Evolutionary conservation across 2,113 vertebrate species (phyloP).

Genomic region (Synodontis membranacea): DNA sequence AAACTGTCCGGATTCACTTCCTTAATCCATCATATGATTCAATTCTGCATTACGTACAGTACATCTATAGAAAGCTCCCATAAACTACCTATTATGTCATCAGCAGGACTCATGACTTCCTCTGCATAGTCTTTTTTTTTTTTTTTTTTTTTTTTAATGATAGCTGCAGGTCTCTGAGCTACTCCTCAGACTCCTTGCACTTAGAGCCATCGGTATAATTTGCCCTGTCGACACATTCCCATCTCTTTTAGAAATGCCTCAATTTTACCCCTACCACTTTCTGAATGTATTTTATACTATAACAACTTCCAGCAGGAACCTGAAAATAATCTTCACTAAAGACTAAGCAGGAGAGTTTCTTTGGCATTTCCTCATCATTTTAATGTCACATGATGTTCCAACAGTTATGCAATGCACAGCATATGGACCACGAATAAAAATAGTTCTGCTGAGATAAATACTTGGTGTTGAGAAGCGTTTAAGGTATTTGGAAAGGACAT

Average conservation of each 20-base stretch:
- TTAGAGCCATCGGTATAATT: neutral
- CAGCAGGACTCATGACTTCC: neutral
- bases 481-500: too few species aligned
- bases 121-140: neutral
- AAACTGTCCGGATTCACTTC: neutral
- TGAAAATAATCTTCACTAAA: too few species aligned
- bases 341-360: neutral
- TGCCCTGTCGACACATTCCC: neutral
- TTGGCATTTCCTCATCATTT: too few species aligned
- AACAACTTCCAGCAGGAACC: neutral
- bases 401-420: neutral
- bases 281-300: neutral
- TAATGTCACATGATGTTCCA: neutral
- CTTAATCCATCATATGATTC: neutral
- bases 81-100: neutral
- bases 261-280: neutral
- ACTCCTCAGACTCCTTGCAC: neutral
- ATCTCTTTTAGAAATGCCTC: neutral
- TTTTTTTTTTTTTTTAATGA: too few species aligned
- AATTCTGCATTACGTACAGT: neutral
- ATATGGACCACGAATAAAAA: neutral
- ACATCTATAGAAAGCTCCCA: neutral
- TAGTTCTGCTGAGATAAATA: neutral
- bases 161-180: neutral
- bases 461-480: neutral